phyloP scores from a whole-genome alignment of 2,797 vertebrate species.

The Hylomyscus alleni region DNA sequence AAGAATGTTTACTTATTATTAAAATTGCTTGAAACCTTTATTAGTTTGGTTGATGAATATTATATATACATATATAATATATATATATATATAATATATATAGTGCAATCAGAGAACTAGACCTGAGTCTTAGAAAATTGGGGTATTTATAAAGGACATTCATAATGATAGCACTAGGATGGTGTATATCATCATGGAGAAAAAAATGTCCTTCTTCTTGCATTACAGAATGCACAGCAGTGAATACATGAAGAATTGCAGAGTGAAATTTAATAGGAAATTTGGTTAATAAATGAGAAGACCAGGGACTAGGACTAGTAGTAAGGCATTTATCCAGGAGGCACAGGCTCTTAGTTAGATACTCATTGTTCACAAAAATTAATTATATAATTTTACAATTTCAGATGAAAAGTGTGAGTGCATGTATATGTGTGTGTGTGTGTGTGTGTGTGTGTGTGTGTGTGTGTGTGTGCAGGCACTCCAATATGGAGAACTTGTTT shows the following conservation, averaged over 20 bases:
- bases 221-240: background rate
- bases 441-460: background rate
- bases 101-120: background rate
- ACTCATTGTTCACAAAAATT: background rate
- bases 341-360: too few relatives aligned
- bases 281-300: background rate
- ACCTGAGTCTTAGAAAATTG: background rate
- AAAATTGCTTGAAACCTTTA: background rate
- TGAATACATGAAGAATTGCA: background rate
- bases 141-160: background rate
- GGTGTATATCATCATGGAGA: background rate
- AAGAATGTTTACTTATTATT: background rate
- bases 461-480: background rate
- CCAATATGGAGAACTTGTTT: background rate
- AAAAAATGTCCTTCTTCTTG: background rate
- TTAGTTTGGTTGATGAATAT: background rate
- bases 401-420: background rate
- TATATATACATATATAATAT: background rate
- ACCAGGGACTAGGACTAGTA: background rate
- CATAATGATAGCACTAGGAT: background rate
- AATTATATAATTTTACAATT: background rate
- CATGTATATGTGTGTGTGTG: background rate
- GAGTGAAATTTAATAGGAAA: background rate
- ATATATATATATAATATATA: too few relatives aligned
- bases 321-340: background rate